Base-by-base conservation (phyloP, 2,113 vertebrate species). In the Elgaria multicarinata region DNA sequence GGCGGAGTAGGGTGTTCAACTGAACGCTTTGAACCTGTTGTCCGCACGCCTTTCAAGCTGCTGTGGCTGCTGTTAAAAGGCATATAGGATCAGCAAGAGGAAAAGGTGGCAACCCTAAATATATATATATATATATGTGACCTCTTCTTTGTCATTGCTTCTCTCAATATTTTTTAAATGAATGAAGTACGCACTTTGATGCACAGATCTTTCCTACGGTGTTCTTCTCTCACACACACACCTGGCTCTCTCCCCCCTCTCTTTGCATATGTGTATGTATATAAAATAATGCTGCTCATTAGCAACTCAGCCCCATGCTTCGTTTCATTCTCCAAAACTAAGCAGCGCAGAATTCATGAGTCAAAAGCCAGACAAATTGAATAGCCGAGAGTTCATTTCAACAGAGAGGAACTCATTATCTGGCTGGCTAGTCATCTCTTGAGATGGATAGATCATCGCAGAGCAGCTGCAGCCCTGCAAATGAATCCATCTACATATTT, bases 331-430 rank as follows among this genome's bases (percentile, higher is more conserved):
- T 75, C 42, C 91, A 53, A 94, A 91, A 93, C 26, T 5, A 71
- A 85, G 58, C 86, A 87, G 46, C 87, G 87, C 77, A 92, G 76
- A 91, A 94, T 94, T 93, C 64, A n/a, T 91, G 87, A 92, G 92
- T 90, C 0, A 0, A 84, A 93, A 92, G 92, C 58, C 87, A 92
- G 92, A 90, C 77, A 90, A 93, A 92, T 82, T 87, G 85, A 94
- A 85, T 94, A 93, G 36, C 62, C 58, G 85, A 81, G 91, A 93
- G 92, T 93, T 95, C 2, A 94, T 93, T 95, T 94, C 53, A 87
- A 88, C 78, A 87, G 80, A 89, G 88, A 93, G 90, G 92, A 94
- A 95, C 91, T 94, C 89, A 92, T 92, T 92, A 90, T 93, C 84
- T 91, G 89, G 85, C 89, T 94, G 90, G 85, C 89, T 92, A 26